Evolutionary conservation across 1,140 invertebrate species (phyloP).

Genomic region (Galleria mellonella): DNA sequence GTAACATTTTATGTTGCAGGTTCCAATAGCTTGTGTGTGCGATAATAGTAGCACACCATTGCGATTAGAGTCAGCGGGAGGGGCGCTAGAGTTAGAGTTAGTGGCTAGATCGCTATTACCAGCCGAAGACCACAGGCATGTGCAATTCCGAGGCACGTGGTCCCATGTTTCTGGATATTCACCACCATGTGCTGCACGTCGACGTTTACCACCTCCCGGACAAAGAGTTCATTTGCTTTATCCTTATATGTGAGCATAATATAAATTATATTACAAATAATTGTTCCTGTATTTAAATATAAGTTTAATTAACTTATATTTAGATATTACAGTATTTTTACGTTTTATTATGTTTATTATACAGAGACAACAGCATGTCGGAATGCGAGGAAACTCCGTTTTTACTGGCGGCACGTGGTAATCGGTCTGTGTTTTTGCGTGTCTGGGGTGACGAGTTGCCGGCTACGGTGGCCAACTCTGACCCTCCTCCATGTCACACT

Average conservation of each 20-base stretch:
- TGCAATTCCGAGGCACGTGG: slow-evolving; percentile 81
- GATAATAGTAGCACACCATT: slow-evolving; percentile 73
- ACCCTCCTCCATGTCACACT: slow-evolving; percentile 77
- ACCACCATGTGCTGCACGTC: slow-evolving; percentile 27
- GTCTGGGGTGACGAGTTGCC: slow-evolving; percentile 78
- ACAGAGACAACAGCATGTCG: slow-evolving; percentile 64
- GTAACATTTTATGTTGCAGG: slow-evolving; percentile 25
- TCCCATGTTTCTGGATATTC: slow-evolving; percentile 54
- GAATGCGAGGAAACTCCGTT: slow-evolving; percentile 84
- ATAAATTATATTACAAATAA: background rate
- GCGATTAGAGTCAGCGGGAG: slow-evolving; percentile 25
- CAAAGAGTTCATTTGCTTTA: slow-evolving; percentile 75
- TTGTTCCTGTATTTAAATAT: too few relatives aligned
- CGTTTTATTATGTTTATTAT: background rate
- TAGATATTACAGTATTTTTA: too few relatives aligned
- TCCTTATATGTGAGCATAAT: slow-evolving; percentile 71
- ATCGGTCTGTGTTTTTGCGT: slow-evolving; percentile 83
- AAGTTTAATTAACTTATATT: too few relatives aligned
- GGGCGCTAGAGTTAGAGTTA: slow-evolving; percentile 64
- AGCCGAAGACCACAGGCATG: slow-evolving; percentile 80
- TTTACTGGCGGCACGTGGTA: slow-evolving; percentile 82
- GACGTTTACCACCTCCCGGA: slow-evolving; percentile 77
- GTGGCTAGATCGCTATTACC: slow-evolving; percentile 72
- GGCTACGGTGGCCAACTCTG: slow-evolving; percentile 48
- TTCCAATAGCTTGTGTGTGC: slow-evolving; percentile 81